Base-by-base conservation (phyloP, 2,113 vertebrate genomes). In the Bubalus kerabau region DNA sequence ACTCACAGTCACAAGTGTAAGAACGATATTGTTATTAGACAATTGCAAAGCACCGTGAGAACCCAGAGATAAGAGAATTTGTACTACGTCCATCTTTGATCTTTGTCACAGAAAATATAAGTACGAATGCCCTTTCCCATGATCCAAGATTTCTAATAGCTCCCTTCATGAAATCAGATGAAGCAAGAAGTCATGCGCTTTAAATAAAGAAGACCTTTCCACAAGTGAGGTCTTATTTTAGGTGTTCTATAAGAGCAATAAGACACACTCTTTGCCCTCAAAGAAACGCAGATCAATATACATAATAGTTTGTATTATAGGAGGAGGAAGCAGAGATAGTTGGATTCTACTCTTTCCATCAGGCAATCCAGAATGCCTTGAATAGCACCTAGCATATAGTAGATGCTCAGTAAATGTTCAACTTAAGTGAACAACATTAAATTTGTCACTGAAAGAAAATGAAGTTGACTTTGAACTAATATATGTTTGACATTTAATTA, bases 401-500 rank as follows among this genome's bases (percentile, higher is more conserved):
- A 50, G 83, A 15, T 96, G 28, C 26, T 91, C 54, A 87, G 54
- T 23, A 97, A 93, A 86, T 64, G 15, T 74, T 85, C 40, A 88
- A 60, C 19, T 46, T 17, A 91, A 21, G 16, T 14, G 43, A 92
- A 82, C 12, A 91, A 80, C 40, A 90, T 57, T 60, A 43, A 86
- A 85, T 87, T 76, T 60, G 4, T 84, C 96, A 91, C 24, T 59
- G 74, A 71, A 64, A 88, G 23, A 90, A 89, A 90, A 92, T 82
- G 57, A 94, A 52, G 32, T 81, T 89, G 52, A 64, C 67, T 87
- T 78, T 96, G 90, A 97, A 88, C 59, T 89, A 76, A 86, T 59
- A 84, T 56, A 86, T 21, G 54, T n/a, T 87, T 96, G 64, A 78
- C 50, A 94, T 91, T 89, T 92, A 95, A 94, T 90, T 94, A 92